These are phyloP conservation scores for Notechis scutatus DNA, from an alignment of 2,113 vertebrate species.

Conservation along the genomic window DNA sequence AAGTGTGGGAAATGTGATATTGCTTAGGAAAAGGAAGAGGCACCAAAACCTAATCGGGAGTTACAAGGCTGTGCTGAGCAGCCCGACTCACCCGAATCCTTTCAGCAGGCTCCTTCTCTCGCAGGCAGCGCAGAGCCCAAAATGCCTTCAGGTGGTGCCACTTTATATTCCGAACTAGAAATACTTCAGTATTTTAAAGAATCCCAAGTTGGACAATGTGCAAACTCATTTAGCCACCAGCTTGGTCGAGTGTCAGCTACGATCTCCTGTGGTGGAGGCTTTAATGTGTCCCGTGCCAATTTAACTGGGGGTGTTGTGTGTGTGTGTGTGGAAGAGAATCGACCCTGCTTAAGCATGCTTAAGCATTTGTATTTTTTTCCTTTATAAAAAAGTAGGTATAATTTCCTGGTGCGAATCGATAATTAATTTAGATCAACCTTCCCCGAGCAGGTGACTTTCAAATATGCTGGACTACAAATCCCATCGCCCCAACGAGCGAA, in stretches of 20 bases:
- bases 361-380: neutral
- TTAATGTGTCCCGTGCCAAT: too few relatives aligned
- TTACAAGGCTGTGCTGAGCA: neutral
- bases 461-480: neutral
- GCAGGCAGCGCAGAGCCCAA: neutral
- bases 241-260: neutral
- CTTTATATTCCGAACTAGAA: neutral
- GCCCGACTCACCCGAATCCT: neutral
- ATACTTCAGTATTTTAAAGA: neutral
- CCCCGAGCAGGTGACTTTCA: neutral
- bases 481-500: neutral
- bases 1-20: conserved; percentile 1
- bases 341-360: too few relatives aligned
- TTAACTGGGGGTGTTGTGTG: neutral
- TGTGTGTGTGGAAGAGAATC: neutral
- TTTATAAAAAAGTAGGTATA: neutral
- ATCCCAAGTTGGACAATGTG: neutral
- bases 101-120: neutral
- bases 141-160: neutral
- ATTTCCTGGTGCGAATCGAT: neutral
- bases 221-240: neutral
- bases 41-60: neutral
- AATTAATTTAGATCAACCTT: neutral
- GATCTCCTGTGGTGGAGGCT: neutral
- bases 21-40: neutral